A percentile compares a stretch with the other conserved stretches of the same genome.
Evolutionary conservation across 35 echinoderm and acorn worm species (phyloP).

Genomic region (Ptychodera flava): DNA sequence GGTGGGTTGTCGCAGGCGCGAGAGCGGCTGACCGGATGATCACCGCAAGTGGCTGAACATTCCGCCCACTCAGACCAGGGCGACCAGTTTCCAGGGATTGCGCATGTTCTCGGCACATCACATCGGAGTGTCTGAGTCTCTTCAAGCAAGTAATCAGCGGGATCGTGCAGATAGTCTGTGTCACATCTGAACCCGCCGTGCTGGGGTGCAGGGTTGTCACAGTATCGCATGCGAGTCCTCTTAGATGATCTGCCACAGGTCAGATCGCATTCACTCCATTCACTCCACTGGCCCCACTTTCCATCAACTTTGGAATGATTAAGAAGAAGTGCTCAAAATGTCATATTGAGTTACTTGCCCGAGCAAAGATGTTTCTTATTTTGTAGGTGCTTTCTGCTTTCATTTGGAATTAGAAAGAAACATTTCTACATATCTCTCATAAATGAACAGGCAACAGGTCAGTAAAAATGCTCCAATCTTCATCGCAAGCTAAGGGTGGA

Average conservation of each 20-base stretch:
- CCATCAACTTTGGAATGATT: conserved; percentile 61
- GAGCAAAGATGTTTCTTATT: neutral
- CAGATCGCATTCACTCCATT: conserved; percentile 25
- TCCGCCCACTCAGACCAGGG: conserved; percentile 51
- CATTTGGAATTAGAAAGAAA: neutral
- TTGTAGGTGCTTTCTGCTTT: neutral
- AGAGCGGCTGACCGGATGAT: conserved; percentile 23
- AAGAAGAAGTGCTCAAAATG: neutral
- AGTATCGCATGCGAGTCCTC: conserved; percentile 32
- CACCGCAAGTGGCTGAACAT: conserved; percentile 43
- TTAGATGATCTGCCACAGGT: conserved; percentile 36
- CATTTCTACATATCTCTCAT: neutral
- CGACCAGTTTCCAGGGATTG: conserved; percentile 56
- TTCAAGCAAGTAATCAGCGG: too few species aligned
- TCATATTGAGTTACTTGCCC: neutral
- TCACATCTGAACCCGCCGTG: conserved; percentile 59
- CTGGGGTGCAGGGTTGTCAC: conserved; percentile 58
- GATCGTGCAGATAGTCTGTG: conserved; percentile 8
- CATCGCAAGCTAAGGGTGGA: too few species aligned
- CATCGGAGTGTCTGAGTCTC: neutral
- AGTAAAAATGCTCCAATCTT: too few species aligned
- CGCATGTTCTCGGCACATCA: neutral
- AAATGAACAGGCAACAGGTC: too few species aligned
- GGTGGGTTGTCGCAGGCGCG: conserved; percentile 63
- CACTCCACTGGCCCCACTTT: conserved; percentile 26